Conservation (phyloP, 1,140 invertebrate species). For the Orussus abietinus region DNA sequence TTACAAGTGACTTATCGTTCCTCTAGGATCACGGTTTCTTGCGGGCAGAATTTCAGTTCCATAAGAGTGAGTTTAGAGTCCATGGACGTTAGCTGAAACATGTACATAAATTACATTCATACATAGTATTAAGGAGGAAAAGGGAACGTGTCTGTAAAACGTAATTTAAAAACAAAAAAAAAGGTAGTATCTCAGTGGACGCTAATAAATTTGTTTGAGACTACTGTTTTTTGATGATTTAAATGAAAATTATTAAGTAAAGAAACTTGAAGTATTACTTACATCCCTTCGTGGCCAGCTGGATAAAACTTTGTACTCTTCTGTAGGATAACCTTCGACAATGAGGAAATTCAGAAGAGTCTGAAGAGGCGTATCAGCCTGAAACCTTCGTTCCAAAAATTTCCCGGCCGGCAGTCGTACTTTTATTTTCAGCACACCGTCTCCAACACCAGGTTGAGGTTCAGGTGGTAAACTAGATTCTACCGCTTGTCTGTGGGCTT, state of each 20-base stretch:
- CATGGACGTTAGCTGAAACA: constrained; percentile 74
- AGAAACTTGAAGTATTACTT: constrained; percentile 53
- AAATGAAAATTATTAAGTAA: constrained; percentile 11
- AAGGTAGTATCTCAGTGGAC: too few species aligned
- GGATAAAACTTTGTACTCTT: constrained; percentile 86
- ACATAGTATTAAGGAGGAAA: constrained; percentile 1
- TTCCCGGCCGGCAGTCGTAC: constrained; percentile 73
- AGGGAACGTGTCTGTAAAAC: too few species aligned
- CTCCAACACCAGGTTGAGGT: constrained; percentile 54
- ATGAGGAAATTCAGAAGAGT: constrained; percentile 80
- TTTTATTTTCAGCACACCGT: constrained; percentile 68
- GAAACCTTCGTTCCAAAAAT: constrained; percentile 72
- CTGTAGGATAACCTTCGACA: constrained; percentile 79
- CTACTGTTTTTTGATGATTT: too few species aligned
- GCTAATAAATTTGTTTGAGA: too few species aligned
- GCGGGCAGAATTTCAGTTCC: constrained; percentile 80
- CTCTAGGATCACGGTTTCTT: constrained; percentile 90
- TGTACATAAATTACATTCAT: neutral
- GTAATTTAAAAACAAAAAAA: too few species aligned
- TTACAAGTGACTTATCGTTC: constrained; percentile 67
- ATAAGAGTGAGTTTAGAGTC: constrained; percentile 71
- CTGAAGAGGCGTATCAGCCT: constrained; percentile 63
- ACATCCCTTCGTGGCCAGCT: constrained; percentile 91
- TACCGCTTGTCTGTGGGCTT: constrained; percentile 59
- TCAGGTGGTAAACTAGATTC: constrained; percentile 64